Evolutionary conservation across 2,113 vertebrate genomes (phyloP), one percentile per base, ranked within the genome.

Genomic region (Oophaga pumilio): DNA sequence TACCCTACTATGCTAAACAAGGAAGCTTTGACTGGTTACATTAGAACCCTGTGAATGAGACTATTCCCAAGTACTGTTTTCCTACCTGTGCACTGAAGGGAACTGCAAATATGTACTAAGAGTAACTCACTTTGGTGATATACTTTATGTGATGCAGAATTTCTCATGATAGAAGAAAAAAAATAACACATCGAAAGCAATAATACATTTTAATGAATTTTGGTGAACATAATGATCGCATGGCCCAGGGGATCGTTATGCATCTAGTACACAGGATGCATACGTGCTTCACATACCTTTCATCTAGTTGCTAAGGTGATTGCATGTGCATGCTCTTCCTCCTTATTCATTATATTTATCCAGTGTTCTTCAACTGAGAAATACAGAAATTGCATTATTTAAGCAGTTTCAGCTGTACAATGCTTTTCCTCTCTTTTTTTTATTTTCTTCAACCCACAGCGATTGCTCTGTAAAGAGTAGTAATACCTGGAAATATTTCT

Each of bases 221-320:
- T 15, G 20, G n/a, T 6, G 22, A 56, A 20, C n/a, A 56, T 14
- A 78, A 28, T 26, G 26, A 73, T 73, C 18, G 69, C 15, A 43
- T 17, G 8, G 15, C n/a, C 53, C 17, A 28, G 13, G 18, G 76
- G 11, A 26, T 4, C 9, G 6, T 17, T 79, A 56, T 76, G 33
- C 9, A 18, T 76, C 50, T 22, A 49, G 73, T 20, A 49, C 71
- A 49, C 71, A 18, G 53, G 52, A 26, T 78, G 49, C 3, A 6
- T 22, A 18, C 12, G 49, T n/a, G 50, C 49, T 53, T 76, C 11
- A n/a, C 22, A 6, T 13, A 52, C 49, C 52, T 79, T 57, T 79
- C 53, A 24, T 56, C 52, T 10, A 4, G 53, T 79, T 79, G 76
- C 76, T 79, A 79, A 57, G 76, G 76, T 57, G 76, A 79, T 79